Conservation (phyloP, 2,888 invertebrate genomes). For the Hirudinaria manillensis region DNA sequence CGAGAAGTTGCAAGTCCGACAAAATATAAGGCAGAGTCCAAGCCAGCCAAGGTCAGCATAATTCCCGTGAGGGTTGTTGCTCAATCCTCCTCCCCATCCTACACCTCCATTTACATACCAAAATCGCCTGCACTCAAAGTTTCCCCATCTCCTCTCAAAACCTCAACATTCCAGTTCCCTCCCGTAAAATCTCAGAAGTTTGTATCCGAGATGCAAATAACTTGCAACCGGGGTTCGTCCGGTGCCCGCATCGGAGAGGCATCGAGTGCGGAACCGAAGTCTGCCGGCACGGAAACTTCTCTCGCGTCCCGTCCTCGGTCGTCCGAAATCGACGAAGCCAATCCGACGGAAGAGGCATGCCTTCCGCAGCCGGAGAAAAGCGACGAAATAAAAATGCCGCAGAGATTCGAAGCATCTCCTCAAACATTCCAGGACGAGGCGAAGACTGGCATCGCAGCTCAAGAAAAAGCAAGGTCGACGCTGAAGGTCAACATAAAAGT, state of each 20-base stretch:
- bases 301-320: not conserved
- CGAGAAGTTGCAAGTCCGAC: too few species aligned
- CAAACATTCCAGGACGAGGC: not conserved
- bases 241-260: not conserved
- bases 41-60: slow-evolving; percentile 55
- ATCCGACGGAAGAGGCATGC: too few species aligned
- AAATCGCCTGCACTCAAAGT: not conserved
- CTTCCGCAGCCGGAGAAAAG: not conserved
- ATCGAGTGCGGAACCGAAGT: not conserved
- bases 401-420: not conserved
- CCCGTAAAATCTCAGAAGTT: not conserved
- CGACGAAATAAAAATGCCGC: not conserved
- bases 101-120: slow-evolving; percentile 4
- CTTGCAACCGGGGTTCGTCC: not conserved
- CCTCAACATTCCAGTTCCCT: slow-evolving; percentile 6
- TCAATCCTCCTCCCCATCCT: slow-evolving; percentile 2
- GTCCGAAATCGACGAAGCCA: too few species aligned
- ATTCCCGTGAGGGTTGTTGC: not conserved
- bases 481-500: not conserved
- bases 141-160: slow-evolving; percentile 6
- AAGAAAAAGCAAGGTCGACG: not conserved
- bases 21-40: slow-evolving; percentile 50
- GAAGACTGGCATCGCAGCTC: not conserved
- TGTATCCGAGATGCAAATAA: not conserved
- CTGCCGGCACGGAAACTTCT: not conserved